phyloP scores from a whole-genome alignment of 2,113 vertebrate species.

The Myotis yumanensis region DNA sequence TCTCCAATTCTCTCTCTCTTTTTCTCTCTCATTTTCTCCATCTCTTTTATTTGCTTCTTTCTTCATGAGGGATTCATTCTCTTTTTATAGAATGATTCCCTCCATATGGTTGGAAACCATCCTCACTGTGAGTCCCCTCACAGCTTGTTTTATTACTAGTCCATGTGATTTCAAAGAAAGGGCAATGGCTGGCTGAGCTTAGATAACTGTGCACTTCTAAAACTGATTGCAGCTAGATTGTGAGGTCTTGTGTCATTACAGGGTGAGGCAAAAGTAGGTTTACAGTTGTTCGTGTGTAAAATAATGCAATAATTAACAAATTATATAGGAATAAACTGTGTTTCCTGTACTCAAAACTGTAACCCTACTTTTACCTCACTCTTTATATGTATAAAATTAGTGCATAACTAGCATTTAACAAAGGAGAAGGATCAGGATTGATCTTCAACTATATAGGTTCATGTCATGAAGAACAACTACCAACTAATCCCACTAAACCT shows the following conservation, averaged over 20 bases:
- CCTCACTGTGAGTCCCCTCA: not conserved
- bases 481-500: not conserved
- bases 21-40: too few species aligned
- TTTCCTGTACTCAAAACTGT: not conserved
- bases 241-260: not conserved
- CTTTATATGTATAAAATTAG: not conserved
- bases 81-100: not conserved
- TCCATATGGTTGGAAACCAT: not conserved
- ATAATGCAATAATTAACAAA: not conserved
- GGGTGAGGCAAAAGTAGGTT: not conserved
- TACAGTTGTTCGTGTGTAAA: not conserved
- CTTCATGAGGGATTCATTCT: not conserved
- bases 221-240: not conserved
- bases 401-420: not conserved
- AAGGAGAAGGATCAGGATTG: not conserved
- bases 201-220: not conserved
- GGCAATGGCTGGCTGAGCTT: not conserved
- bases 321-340: not conserved
- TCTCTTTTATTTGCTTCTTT: not conserved
- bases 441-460: not conserved
- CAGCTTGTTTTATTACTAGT: not conserved
- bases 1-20: not conserved
- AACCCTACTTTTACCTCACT: not conserved
- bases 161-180: slow-evolving; percentile 20
- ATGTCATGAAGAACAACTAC: not conserved